Percentiles rank a stretch among this genome's conserved stretches.
Evolutionary conservation across 1,140 invertebrate genomes (phyloP).

Genomic region (Bombus sibiricus): DNA sequence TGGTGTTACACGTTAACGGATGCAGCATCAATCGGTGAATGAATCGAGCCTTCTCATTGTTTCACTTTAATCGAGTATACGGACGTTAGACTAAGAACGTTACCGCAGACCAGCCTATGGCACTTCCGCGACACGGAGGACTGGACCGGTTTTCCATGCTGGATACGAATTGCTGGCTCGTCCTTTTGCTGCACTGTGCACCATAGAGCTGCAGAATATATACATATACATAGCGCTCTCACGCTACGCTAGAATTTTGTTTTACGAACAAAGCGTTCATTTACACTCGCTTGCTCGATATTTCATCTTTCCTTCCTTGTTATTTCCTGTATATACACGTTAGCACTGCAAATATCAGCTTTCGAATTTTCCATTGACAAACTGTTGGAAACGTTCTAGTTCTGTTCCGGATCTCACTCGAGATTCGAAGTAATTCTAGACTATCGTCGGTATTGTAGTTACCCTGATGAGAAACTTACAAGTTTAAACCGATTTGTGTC

Average conservation of each 20-base stretch:
- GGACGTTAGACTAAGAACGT: conserved; percentile 53
- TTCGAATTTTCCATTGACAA: not conserved
- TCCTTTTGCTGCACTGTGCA: conserved; percentile 53
- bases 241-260: conserved; percentile 4
- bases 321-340: not conserved
- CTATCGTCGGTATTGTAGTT: not conserved
- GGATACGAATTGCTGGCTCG: conserved; percentile 62
- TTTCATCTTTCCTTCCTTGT: not conserved
- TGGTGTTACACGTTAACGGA: conserved; percentile 2
- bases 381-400: too few relatives aligned
- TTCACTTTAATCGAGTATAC: conserved; percentile 57
- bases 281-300: not conserved
- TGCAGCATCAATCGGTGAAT: conserved; percentile 54
- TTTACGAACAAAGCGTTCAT: conserved; percentile 21
- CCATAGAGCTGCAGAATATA: not conserved
- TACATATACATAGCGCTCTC: conserved; percentile 16
- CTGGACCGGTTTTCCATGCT: conserved; percentile 63
- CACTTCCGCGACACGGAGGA: conserved; percentile 62
- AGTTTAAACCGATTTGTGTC: not conserved
- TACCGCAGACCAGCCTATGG: conserved; percentile 36
- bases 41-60: conserved; percentile 56
- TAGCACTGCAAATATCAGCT: not conserved
- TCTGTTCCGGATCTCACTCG: not conserved
- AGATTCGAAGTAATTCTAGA: not conserved
- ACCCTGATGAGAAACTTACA: not conserved